Evolutionary conservation across 2,888 invertebrate genomes (phyloP).

Genomic region (Melanostoma mellinum): DNA sequence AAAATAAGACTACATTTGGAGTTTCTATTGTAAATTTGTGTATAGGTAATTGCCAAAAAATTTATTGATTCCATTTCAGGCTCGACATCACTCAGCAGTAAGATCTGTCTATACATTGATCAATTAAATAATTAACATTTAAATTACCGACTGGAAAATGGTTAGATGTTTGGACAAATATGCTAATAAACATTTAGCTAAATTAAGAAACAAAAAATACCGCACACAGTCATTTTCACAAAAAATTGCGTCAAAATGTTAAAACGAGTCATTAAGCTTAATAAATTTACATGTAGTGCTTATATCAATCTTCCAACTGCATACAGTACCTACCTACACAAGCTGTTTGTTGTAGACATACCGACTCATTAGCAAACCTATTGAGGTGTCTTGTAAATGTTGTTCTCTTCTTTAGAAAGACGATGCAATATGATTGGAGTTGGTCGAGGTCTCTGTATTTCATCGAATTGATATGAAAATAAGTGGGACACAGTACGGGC

Average conservation of each 20-base stretch:
- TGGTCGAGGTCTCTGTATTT: constrained; percentile 16
- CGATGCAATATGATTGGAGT: neutral
- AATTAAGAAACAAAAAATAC: neutral
- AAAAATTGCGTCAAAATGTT: constrained; percentile 47
- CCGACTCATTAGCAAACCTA: constrained; percentile 44
- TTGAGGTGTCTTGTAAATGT: constrained; percentile 34
- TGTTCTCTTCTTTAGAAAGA: too few relatives aligned
- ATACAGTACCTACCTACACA: neutral
- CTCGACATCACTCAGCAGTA: too few relatives aligned
- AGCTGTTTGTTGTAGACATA: neutral
- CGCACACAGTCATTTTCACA: constrained; percentile 8
- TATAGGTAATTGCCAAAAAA: too few relatives aligned
- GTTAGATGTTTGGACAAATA: constrained; percentile 19
- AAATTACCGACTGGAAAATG: constrained; percentile 10
- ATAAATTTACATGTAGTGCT: constrained; percentile 60
- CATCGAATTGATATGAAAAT: neutral
- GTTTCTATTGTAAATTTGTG: too few relatives aligned
- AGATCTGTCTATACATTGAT: constrained; percentile 3
- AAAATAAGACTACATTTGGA: too few relatives aligned
- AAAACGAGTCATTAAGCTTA: constrained; percentile 56
- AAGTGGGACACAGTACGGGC: neutral
- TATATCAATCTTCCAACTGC: constrained; percentile 42
- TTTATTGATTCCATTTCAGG: too few relatives aligned
- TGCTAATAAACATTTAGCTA: neutral
- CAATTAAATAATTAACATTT: constrained; percentile 10